Conservation (phyloP, 2,888 invertebrate genomes). For the Cosmia pyralina region DNA sequence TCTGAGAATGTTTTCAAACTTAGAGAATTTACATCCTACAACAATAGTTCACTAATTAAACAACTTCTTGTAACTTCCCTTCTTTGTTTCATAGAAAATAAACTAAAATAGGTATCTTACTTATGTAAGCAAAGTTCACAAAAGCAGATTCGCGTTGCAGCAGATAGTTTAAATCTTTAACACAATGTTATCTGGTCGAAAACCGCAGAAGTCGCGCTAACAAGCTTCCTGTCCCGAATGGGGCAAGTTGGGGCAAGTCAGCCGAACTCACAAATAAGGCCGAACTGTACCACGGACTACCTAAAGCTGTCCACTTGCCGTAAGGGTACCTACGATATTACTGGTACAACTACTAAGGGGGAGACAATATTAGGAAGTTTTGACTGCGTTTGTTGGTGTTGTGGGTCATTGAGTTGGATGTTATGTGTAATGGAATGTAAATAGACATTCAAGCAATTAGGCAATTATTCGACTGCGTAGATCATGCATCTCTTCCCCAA, state of each 20-base stretch:
- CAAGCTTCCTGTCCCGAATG: slow-evolving; percentile 80
- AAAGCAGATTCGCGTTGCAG: slow-evolving; percentile 39
- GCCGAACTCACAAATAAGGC: slow-evolving; percentile 77
- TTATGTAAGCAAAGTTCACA: slow-evolving; percentile 50
- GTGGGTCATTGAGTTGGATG: not conserved
- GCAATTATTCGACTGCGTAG: not conserved
- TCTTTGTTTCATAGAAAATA: slow-evolving; percentile 26
- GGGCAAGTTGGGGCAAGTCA: slow-evolving; percentile 79
- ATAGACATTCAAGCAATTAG: not conserved
- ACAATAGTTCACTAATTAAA: slow-evolving; percentile 21
- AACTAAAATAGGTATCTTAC: slow-evolving; percentile 16
- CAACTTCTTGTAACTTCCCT: not conserved
- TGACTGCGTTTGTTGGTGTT: not conserved
- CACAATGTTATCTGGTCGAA: slow-evolving; percentile 82
- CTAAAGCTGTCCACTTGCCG: slow-evolving; percentile 72
- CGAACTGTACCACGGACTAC: slow-evolving; percentile 66
- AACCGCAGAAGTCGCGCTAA: slow-evolving; percentile 84
- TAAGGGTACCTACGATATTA: slow-evolving; percentile 29
- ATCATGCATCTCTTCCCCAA: not conserved
- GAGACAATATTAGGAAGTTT: slow-evolving; percentile 24
- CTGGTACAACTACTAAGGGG: slow-evolving; percentile 15
- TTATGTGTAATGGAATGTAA: not conserved
- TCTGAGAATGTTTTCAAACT: not conserved
- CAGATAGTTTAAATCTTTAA: slow-evolving; percentile 81
- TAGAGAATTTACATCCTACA: not conserved